Evolutionary conservation across 2,888 invertebrate species (phyloP), one percentile per base, ranked within the genome.

Genomic region (Aspidiotus rigidus): DNA sequence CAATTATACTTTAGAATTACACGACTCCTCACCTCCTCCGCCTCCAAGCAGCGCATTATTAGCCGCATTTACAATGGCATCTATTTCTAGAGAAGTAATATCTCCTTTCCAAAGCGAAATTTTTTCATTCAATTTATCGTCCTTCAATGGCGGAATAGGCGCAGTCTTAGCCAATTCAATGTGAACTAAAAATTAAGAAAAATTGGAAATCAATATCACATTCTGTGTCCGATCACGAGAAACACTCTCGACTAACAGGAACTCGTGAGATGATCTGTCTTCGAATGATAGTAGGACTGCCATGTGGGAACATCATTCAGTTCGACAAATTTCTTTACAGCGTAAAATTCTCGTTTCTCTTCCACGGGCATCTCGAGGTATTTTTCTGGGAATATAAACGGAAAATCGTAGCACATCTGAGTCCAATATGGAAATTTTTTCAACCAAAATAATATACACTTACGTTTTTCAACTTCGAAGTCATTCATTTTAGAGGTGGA

Each of bases 11-110:
- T 13, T 6, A 49, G n/a, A 49, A 49, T 3, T 3, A 11, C 49
- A 49, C 3, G n/a, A n/a, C 10, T 6, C 49, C 10, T 62, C 77
- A 84, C 84, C 84, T 77, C 93, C 93, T 41, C 92, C 92, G 39
- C 94, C 93, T 8, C 90, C 90, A 61, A 82, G 77, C 56, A 93
- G 79, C 17, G 78, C 77, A 0, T 83, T 82, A 79, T 94, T 94
- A 0, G 94, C 94, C 49, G 94, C 93, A 81, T 94, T 94, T 0
- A 93, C 92, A 74, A 94, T 91, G 0, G 87, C 89, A 80, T 93
- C 92, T 70, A 93, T 82, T 81, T 90, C 89, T 60, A 95, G 79
- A 64, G 82, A 81, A 0, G 93, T 93, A 39, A 95, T 93, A 76
- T 93, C 92, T 2, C 92, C 93, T 76, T 79, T 80, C 80, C 84